Percentiles rank a stretch among this genome's conserved stretches.
Evolutionary conservation across 2,888 invertebrate species (phyloP).

Genomic region (Laothoe populi): DNA sequence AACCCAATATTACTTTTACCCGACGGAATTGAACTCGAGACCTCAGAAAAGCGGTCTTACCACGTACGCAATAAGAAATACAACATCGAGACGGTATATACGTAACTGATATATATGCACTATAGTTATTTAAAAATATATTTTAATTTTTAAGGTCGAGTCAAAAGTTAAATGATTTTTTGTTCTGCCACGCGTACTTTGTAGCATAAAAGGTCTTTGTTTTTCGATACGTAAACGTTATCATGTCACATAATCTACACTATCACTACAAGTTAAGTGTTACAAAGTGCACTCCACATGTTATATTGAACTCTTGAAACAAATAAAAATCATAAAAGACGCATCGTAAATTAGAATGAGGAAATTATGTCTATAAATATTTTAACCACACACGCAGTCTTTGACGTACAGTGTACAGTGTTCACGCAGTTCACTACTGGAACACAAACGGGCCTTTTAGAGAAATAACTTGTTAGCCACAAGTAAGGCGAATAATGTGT

Average conservation of each 20-base stretch:
- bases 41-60: no score
- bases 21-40: no score
- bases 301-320: slow-evolving; percentile 18
- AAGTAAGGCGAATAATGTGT: slow-evolving; percentile 5
- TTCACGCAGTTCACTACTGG: slow-evolving; percentile 11
- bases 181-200: not conserved
- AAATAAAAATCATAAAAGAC: slow-evolving; percentile 11
- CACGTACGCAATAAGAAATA: no score
- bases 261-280: not conserved
- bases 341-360: slow-evolving; percentile 14
- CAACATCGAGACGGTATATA: no score
- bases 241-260: not conserved
- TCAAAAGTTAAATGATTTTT: not conserved
- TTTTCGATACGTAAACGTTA: not conserved
- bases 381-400: slow-evolving; percentile 24
- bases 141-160: no score
- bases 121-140: no score
- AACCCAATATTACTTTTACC: no score
- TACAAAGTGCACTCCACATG: not conserved
- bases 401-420: no score
- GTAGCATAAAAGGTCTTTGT: not conserved
- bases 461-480: slow-evolving; percentile 32
- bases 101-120: no score
- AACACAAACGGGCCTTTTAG: slow-evolving; percentile 15
- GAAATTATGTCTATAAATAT: slow-evolving; percentile 16